Conservation (phyloP, 2,888 invertebrate species). For the Thelaira solivaga region DNA sequence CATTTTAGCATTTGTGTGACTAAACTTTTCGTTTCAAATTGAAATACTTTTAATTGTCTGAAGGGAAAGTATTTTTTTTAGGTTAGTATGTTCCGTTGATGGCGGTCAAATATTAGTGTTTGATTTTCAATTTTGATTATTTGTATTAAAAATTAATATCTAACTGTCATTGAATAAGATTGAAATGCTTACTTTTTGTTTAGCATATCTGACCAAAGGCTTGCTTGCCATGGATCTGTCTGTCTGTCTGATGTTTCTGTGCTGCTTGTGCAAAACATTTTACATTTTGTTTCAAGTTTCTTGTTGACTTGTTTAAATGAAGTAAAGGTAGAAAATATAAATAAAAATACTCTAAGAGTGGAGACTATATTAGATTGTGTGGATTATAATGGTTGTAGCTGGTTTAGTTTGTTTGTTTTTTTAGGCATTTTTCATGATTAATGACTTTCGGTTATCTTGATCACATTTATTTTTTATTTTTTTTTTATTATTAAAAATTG, state of each 20-base stretch:
- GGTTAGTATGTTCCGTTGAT: neutral
- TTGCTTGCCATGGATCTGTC: neutral
- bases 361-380: neutral
- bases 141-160: slow-evolving; percentile 37
- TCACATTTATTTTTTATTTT: slow-evolving; percentile 34
- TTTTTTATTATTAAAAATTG: too few species aligned
- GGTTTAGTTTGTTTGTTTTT: slow-evolving; percentile 1
- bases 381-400: slow-evolving; percentile 11
- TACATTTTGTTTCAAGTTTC: slow-evolving; percentile 14
- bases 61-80: neutral
- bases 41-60: neutral
- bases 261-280: slow-evolving; percentile 47
- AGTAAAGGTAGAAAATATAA: neutral
- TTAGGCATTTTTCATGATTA: slow-evolving; percentile 45
- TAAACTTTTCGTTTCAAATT: neutral
- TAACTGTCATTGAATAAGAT: slow-evolving; percentile 36
- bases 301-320: neutral
- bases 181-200: slow-evolving; percentile 38
- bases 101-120: slow-evolving; percentile 40
- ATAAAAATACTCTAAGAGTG: neutral
- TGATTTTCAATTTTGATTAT: slow-evolving; percentile 30
- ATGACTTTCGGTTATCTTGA: slow-evolving; percentile 51
- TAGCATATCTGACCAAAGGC: too few species aligned
- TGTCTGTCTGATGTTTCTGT: neutral
- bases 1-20: neutral